Evolutionary conservation across 2,113 vertebrate species (phyloP), one percentile per base, ranked within the genome.

Genomic region (Tyrannus savana): DNA sequence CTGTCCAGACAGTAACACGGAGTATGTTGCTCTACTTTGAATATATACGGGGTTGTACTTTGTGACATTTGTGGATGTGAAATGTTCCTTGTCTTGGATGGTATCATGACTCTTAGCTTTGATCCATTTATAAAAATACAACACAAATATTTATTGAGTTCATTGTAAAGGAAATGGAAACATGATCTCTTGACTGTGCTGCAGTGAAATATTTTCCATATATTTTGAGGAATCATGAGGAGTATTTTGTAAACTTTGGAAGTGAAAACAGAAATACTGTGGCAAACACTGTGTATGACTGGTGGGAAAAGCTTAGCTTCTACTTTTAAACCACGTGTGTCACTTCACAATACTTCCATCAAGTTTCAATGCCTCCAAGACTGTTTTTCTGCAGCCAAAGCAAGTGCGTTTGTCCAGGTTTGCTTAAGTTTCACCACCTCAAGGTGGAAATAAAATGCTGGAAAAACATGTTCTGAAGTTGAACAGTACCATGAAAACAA

Each of bases 171-270:
- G 78, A 90, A 94, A 88, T 69, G 69, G 78, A 95, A 93, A 62
- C 77, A 58, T 89, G 90, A 84, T 80, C 41, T 93, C 56, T 84
- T 73, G 62, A 79, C 56, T 56, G 47, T 91, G 58, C 50, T 87
- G 73, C 89, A 78, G 15, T 95, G 84, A 91, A 92, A 84, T 87
- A 81, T 85, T 96, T 96, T 90, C 64, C 39, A 49, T 79, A 49
- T 82, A 77, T 53, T 74, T 33, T 86, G n/a, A 67, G 84, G 80
- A 82, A 74, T 91, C 17, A 44, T 2, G 31, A 64, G 30, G 25
- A 94, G 12, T 78, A 14, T 67, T 73, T 90, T 94, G 50, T 76
- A 92, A 71, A 72, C 52, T 58, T 28, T 52, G 53, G 50, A 86
- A 49, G 39, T 58, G 44, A 75, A 76, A 75, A 46, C 59, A 86